phyloP scores from a whole-genome alignment of 2,113 vertebrate genomes.

The Coracopsis vasa region DNA sequence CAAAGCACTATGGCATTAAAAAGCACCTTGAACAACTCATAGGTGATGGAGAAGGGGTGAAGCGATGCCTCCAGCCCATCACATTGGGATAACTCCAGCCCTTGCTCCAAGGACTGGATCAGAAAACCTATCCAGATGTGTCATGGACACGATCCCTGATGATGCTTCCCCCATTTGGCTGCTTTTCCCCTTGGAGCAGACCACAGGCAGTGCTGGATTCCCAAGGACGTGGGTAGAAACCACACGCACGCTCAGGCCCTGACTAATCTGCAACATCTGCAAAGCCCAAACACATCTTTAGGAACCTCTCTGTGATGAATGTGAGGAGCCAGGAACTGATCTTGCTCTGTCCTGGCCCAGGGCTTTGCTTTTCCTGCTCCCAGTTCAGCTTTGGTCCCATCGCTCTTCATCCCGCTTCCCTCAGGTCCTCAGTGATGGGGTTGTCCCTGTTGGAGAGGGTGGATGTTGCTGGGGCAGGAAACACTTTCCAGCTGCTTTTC shows the following conservation, averaged over 20 bases:
- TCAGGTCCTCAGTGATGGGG: rapidly evolving
- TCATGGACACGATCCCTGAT: rapidly evolving
- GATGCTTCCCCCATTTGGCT: background rate
- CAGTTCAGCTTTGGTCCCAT: background rate
- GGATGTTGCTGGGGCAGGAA: background rate
- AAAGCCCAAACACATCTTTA: background rate
- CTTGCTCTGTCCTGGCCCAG: background rate
- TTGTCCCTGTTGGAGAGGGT: background rate
- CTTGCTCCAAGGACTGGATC: background rate
- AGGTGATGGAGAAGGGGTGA: background rate
- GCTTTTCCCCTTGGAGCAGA: background rate
- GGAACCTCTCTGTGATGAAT: background rate
- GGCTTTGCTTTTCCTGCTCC: background rate
- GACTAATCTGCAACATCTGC: background rate
- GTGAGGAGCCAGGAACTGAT: background rate
- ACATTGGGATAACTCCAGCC: background rate
- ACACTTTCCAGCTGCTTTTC: background rate
- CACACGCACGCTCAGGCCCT: background rate
- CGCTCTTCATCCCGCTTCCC: background rate
- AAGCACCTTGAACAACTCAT: background rate
- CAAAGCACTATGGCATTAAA: background rate
- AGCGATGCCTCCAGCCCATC: background rate
- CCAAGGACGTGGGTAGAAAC: background rate
- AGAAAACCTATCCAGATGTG: background rate
- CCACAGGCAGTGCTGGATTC: background rate